These are phyloP conservation scores for Cyrtodaria siliqua DNA, from an alignment of 2,888 invertebrate genomes.

Conservation along the genomic window DNA sequence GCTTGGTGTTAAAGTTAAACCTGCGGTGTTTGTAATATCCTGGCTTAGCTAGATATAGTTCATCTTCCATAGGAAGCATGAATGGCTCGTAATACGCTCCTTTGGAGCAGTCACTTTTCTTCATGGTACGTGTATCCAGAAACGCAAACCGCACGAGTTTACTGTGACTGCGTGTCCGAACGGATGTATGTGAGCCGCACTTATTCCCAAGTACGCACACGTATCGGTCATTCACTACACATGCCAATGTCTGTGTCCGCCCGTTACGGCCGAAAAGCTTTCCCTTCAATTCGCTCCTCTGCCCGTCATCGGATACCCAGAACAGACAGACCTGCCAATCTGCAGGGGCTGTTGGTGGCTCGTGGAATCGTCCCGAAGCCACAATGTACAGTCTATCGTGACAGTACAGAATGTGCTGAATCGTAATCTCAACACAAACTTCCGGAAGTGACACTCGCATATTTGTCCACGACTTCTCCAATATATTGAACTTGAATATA, in stretches of 20 bases:
- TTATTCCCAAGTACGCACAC: constrained; percentile 71
- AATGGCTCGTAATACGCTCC: constrained; percentile 62
- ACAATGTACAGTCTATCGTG: constrained; percentile 64
- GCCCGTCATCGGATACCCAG: constrained; percentile 59
- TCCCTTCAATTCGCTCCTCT: constrained; percentile 56
- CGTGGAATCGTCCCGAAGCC: constrained; percentile 48
- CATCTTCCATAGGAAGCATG: constrained; percentile 65
- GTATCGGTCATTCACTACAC: constrained; percentile 58
- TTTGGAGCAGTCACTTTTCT: constrained; percentile 56
- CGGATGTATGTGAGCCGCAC: constrained; percentile 37
- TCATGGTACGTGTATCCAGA: constrained; percentile 51
- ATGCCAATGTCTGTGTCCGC: constrained; percentile 62
- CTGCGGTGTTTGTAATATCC: constrained; percentile 64
- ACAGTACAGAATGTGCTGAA: constrained; percentile 64
- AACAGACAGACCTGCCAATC: constrained; percentile 63
- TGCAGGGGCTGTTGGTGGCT: constrained; percentile 8
- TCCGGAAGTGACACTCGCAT: constrained; percentile 61
- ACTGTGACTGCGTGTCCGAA: constrained; percentile 14
- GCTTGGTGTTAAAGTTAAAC: constrained; percentile 57
- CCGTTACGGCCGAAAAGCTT: constrained; percentile 63
- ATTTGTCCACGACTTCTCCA: constrained; percentile 69
- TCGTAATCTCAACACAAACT: constrained; percentile 52
- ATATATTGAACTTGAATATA: constrained; percentile 64
- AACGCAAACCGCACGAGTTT: constrained; percentile 57
- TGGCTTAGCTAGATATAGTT: constrained; percentile 64